Percentiles rank a stretch among this genome's conserved stretches.
Evolutionary conservation across 2,888 invertebrate genomes (phyloP).

Genomic region (Chouioia cunea): DNA sequence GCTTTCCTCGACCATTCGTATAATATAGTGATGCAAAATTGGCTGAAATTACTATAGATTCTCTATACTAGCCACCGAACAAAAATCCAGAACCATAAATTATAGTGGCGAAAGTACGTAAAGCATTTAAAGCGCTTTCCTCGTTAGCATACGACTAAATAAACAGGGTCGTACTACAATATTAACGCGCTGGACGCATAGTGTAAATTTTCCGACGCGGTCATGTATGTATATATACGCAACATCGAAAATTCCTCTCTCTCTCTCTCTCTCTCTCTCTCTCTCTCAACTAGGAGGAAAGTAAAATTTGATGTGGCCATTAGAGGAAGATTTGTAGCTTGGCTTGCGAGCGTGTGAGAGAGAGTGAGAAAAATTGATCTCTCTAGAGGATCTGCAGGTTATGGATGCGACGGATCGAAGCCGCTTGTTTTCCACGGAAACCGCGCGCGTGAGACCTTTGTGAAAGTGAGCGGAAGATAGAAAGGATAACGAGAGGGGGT

Average conservation of each 20-base stretch:
- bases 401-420: slow-evolving; percentile 49
- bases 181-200: slow-evolving; percentile 16
- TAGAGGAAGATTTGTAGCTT: slow-evolving; percentile 48
- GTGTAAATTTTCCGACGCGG: slow-evolving; percentile 6
- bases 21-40: no score
- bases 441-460: neutral
- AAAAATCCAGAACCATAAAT: no score
- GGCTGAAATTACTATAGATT: no score
- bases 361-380: slow-evolving; percentile 50
- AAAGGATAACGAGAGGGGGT: slow-evolving; percentile 33
- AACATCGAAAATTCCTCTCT: slow-evolving; percentile 7
- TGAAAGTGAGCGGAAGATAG: slow-evolving; percentile 34
- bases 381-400: slow-evolving; percentile 44
- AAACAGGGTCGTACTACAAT: neutral
- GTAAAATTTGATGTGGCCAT: slow-evolving; percentile 51
- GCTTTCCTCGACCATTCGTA: no score
- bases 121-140: slow-evolving; percentile 12
- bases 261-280: slow-evolving; percentile 4
- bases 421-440: neutral
- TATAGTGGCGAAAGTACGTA: neutral
- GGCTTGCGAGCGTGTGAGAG: no score
- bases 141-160: slow-evolving; percentile 29
- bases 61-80: no score
- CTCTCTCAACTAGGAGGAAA: slow-evolving; percentile 42
- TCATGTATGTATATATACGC: no score